Base-by-base conservation (phyloP, 2,888 invertebrate species). In the Petrophora chlorosata region DNA sequence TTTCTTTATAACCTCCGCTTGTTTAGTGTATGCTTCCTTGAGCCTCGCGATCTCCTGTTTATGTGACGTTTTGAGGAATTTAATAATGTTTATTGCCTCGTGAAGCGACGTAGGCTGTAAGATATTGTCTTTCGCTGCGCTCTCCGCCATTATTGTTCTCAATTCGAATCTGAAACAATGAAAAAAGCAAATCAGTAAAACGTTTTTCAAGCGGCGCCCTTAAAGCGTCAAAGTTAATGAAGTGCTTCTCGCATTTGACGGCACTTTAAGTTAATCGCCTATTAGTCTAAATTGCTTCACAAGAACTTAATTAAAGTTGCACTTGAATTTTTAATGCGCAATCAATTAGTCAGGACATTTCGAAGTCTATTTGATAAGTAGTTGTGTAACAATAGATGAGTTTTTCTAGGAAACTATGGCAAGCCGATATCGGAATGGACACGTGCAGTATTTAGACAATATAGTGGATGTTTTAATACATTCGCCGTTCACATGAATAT, bases 71-170 rank as follows among this genome's bases (percentile, higher is more conserved):
- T 78, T 83, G 35, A 90, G 72, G 70, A 89, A 90, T 70, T 86
- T 88, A 54, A 90, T 89, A 46, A 85, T 73, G 66, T 90, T 90
- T 61, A 85, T 74, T 54, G 90, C 90, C 68, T 90, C 90, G 66
- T 89, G 90, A 41, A 90, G 64, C 39, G 85, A 81, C 54, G 82
- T 67, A 29, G 88, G 90, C 57, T 85, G 80, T 58, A 79, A 67
- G 47, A 79, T 62, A 61, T 79, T 79, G 67, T 82, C 82, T 63
- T 79, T 81, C 45, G 63, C 72, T 28, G 61, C 55, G 25, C 65
- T 70, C 30, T 63, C 70, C 25, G 82, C 68, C 80, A 82, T 80
- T 58, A 57, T 71, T 64, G 54, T 52, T 56, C 59, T 59, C 57
- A 56, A 64, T 58, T 54, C 56, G 56, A 68, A 76, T 76, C 82